These are phyloP conservation scores for Eugnorisma glareosa DNA, from an alignment of 2,888 invertebrate species.

Conservation along the genomic window DNA sequence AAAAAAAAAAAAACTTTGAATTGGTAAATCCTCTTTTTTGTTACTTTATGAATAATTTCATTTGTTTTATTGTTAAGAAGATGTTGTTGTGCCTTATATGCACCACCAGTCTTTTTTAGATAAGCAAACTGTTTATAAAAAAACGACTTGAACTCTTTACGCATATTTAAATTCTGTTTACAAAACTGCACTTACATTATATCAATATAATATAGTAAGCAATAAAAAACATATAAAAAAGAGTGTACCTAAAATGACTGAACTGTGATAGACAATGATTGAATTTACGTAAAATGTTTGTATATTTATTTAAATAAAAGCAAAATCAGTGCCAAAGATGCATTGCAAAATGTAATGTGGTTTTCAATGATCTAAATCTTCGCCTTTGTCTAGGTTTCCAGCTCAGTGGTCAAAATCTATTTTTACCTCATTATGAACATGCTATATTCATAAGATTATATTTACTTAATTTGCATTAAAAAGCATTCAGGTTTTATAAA, in stretches of 20 bases:
- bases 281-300: slow-evolving; percentile 78
- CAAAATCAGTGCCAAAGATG: slow-evolving; percentile 89
- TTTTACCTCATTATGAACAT: not conserved
- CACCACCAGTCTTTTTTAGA: slow-evolving; percentile 58
- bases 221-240: slow-evolving; percentile 84
- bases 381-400: not conserved
- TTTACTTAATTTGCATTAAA: not conserved
- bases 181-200: slow-evolving; percentile 76
- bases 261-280: slow-evolving; percentile 89
- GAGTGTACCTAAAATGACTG: slow-evolving; percentile 79
- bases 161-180: slow-evolving; percentile 71
- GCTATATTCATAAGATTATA: not conserved
- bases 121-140: slow-evolving; percentile 33
- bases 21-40: not conserved
- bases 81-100: slow-evolving; percentile 51
- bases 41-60: slow-evolving; percentile 19
- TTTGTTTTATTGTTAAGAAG: slow-evolving; percentile 55
- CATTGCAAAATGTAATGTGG: slow-evolving; percentile 81
- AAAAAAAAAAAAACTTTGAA: not conserved
- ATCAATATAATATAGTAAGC: slow-evolving; percentile 71
- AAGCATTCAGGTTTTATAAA: not conserved
- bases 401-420: not conserved
- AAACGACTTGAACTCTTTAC: slow-evolving; percentile 40
- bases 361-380: slow-evolving; percentile 26
- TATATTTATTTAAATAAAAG: slow-evolving; percentile 85